Evolutionary conservation across 1,140 invertebrate species (phyloP), one percentile per base, ranked within the genome.

Genomic region (Apocrypta bakeri): DNA sequence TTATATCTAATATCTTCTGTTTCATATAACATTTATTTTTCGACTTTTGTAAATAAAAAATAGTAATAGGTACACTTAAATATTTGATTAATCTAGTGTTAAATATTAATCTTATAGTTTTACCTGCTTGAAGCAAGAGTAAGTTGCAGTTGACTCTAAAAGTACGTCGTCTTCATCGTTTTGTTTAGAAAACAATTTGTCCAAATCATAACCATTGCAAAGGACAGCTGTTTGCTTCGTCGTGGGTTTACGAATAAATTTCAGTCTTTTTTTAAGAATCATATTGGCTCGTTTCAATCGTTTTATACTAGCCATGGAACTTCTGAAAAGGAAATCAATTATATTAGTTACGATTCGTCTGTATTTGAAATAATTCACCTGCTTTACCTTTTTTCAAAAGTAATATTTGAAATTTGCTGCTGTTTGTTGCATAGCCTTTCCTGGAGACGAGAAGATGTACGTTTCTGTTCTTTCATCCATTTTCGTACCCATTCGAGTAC

Each of bases 381-480:
- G 17, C 17, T 17, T 56, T 84, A 90, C 90, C 88, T 89, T 81
- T 90, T 91, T 31, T 91, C 88, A 24, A 83, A 85, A 40, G 78
- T 81, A 25, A 88, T 72, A 37, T 85, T 64, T 33, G 84, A 61
- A 42, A 90, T 56, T 78, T 88, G 84, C 21, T 88, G 85, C 61
- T 91, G 88, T 27, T 90, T 89, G 27, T 83, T 85, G 42, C 87
- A 85, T 14, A 91, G 81, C 78, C 88, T 88, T 0, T 84, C 82
- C 29, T 72, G 80, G 4, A 91, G 80, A 14, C 69, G 85, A 11
- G 86, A 82, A 0, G 84, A 84, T 8, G 86, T 80, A 68, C 86
- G 81, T 31, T 85, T 86, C 66, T 90, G 89, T 33, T 90, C 86
- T 31, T 87, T 86, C 83, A 91, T 88, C 87, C 87, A 91, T 1